Evolutionary conservation across 2,797 vertebrate species (phyloP).

Genomic region (Alcedo atthis): DNA sequence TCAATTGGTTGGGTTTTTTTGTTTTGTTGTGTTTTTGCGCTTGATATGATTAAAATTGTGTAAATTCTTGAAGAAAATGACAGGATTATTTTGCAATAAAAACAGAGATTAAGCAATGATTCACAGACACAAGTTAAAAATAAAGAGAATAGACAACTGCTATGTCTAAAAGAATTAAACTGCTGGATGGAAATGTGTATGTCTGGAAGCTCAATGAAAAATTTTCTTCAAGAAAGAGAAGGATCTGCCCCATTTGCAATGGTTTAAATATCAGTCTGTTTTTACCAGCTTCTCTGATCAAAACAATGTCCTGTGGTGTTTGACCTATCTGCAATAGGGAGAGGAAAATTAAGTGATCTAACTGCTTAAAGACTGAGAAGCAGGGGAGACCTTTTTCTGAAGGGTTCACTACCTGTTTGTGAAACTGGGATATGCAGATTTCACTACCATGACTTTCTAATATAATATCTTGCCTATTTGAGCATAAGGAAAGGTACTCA

Average conservation of each 20-base stretch:
- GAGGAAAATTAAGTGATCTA: not conserved
- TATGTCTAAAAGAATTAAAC: not conserved
- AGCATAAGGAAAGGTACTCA: not conserved
- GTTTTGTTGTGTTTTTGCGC: no score
- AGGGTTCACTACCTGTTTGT: not conserved
- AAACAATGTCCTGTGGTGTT: not conserved
- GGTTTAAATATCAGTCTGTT: not conserved
- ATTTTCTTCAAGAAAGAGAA: not conserved
- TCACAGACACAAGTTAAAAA: not conserved
- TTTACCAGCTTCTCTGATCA: not conserved
- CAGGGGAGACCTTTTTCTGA: not conserved
- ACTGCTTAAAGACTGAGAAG: not conserved
- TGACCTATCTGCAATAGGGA: not conserved
- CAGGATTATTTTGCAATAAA: not conserved
- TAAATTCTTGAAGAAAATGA: not conserved
- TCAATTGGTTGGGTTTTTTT: not conserved
- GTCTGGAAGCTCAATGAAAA: not conserved
- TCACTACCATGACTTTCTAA: constrained; percentile 6
- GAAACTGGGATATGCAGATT: not conserved
- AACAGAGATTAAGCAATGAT: not conserved
- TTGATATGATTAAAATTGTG: not conserved
- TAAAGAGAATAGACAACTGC: not conserved
- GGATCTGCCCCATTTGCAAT: not conserved
- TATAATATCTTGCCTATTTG: not conserved
- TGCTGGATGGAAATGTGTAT: not conserved